A percentile compares a stretch with the other conserved stretches of the same genome.
Evolutionary conservation across 2,888 invertebrate genomes (phyloP).

Genomic region (Hyposoter didymator): DNA sequence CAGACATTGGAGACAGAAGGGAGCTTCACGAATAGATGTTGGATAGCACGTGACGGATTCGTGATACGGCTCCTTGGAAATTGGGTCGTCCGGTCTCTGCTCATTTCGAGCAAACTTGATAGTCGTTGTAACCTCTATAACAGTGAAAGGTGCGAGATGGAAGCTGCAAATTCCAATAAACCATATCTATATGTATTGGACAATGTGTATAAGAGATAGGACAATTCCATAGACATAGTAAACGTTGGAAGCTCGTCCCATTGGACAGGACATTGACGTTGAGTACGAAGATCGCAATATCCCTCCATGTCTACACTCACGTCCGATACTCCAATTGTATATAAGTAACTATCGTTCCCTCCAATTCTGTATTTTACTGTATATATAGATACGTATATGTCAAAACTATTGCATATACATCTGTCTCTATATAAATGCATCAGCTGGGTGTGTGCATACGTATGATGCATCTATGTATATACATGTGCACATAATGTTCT

Average conservation of each 20-base stretch:
- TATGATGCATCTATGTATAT: neutral
- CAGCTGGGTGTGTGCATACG: neutral
- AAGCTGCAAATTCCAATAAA: slow-evolving; percentile 12
- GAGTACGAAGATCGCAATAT: slow-evolving; percentile 63
- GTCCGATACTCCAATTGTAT: slow-evolving; percentile 29
- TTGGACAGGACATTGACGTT: slow-evolving; percentile 63
- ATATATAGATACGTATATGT: neutral
- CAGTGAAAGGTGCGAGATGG: slow-evolving; percentile 4
- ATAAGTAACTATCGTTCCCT: slow-evolving; percentile 3
- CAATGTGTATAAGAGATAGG: slow-evolving; percentile 24
- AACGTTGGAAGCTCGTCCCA: slow-evolving; percentile 76
- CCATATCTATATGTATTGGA: neutral
- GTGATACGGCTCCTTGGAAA: slow-evolving; percentile 65
- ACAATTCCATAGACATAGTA: slow-evolving; percentile 66
- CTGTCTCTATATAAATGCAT: neutral
- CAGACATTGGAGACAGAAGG: neutral
- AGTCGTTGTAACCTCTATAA: slow-evolving; percentile 39
- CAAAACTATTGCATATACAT: neutral
- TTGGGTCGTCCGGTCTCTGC: slow-evolving; percentile 64
- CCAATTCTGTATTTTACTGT: neutral
- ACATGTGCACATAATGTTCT: neutral
- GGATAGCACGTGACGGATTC: slow-evolving; percentile 52
- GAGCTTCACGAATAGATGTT: slow-evolving; percentile 8
- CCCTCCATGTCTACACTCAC: slow-evolving; percentile 55
- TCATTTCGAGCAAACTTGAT: slow-evolving; percentile 54